Conservation (phyloP, 1,140 invertebrate genomes). For the Cyclargus thomasi region DNA sequence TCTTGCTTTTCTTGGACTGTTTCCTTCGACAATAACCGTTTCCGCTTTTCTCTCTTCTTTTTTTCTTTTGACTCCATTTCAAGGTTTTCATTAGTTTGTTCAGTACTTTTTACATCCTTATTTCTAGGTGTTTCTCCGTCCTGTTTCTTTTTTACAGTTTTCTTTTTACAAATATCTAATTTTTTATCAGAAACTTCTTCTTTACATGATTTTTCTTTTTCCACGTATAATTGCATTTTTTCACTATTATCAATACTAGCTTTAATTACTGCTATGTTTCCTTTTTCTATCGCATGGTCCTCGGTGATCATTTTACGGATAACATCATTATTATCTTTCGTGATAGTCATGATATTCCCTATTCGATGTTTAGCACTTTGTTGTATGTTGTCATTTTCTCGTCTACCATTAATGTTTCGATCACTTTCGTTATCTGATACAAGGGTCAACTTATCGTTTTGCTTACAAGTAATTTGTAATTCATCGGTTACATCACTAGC, state of each 20-base stretch:
- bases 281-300: too few relatives aligned
- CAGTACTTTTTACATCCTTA: not conserved
- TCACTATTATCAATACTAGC: not conserved
- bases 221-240: not conserved
- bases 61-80: not conserved
- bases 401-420: slow-evolving; percentile 24
- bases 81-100: not conserved
- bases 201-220: not conserved
- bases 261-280: too few relatives aligned
- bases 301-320: too few relatives aligned
- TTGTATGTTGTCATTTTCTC: not conserved
- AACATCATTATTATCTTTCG: not conserved
- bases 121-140: not conserved
- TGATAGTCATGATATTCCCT: not conserved
- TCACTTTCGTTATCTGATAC: slow-evolving; percentile 9
- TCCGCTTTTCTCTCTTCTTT: not conserved
- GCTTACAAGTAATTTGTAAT: not conserved
- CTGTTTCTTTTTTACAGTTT: slow-evolving; percentile 22
- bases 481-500: slow-evolving; percentile 38
- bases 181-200: slow-evolving; percentile 15
- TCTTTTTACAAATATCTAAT: slow-evolving; percentile 17
- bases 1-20: not conserved
- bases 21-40: not conserved
- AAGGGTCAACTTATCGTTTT: not conserved
- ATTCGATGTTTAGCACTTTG: not conserved